These are phyloP conservation scores for Chymomyza procnemis DNA, from an alignment of 2,888 invertebrate genomes.

Conservation along the genomic window DNA sequence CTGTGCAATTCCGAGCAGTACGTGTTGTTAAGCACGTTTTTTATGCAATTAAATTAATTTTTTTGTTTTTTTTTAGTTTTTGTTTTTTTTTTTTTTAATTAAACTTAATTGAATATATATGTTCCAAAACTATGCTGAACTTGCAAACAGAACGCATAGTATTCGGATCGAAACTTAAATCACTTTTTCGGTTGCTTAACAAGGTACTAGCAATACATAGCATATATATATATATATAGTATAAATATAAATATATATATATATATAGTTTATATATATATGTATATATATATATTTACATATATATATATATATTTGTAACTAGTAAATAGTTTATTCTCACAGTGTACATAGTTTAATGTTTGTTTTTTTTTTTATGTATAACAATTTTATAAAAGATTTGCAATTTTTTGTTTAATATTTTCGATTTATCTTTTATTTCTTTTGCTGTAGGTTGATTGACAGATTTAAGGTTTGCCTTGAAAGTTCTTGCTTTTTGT, in stretches of 20 bases:
- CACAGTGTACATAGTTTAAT: background rate
- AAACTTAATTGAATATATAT: background rate
- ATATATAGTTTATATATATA: background rate
- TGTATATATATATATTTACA: background rate
- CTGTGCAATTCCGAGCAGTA: background rate
- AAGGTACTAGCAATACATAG: background rate
- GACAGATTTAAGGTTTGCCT: background rate
- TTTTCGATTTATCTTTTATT: background rate
- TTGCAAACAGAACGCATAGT: background rate
- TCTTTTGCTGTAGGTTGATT: background rate
- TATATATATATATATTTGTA: background rate
- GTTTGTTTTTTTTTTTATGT: conserved; percentile 3
- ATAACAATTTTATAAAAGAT: conserved; percentile 23
- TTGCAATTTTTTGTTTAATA: conserved; percentile 7
- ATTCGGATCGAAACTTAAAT: background rate
- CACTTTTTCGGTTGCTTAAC: background rate
- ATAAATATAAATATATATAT: background rate
- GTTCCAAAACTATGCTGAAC: background rate
- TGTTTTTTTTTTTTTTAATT: background rate
- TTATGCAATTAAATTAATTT: background rate
- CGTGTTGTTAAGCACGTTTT: background rate
- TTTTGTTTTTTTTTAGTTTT: no score
- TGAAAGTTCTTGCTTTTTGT: background rate
- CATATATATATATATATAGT: background rate
- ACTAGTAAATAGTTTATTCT: background rate